Evolutionary conservation across 2,113 vertebrate species (phyloP), one percentile per base, ranked within the genome.

Genomic region (Petromus typicus): DNA sequence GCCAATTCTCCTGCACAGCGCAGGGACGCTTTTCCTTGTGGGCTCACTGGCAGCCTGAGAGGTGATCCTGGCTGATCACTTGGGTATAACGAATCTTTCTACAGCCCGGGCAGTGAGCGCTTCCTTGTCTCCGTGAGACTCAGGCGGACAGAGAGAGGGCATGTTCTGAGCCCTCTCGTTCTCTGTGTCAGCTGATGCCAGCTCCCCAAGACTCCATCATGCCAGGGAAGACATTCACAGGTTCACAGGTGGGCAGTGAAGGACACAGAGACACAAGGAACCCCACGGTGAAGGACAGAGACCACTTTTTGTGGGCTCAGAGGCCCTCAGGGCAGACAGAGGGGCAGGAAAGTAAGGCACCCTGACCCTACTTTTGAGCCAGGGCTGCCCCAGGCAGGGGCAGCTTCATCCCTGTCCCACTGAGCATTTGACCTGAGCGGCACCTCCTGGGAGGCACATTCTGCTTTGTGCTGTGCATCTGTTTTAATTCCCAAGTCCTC

Each of bases 401-500:
- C 64, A 51, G 89, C 75, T 23, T 45, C 25, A 9, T 37, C 63
- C 37, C 51, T 1, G 25, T 25, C 67, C 91, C 37, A 32, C 63
- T 48, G 18, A 45, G 43, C 0, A 11, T 5, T 14, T 0, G 9
- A 78, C 81, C 80, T 30, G 11, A 69, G 45, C 17, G 51, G 6
- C 3, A 48, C 75, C 76, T 78, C 37, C 30, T 25, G 71, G 30
- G 48, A 54, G 57, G 67, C 37, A 45, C 0, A 7, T 30, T 14
- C 0, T 0, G 23, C 17, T 66, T 92, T 92, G 93, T 76, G 86
- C 66, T 25, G 43, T 0, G 0, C 18, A 84, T 96, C 96, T 96
- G 95, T 98, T 96, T 94, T 64, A 45, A 23, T 86, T 91, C 89
- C 89, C 75, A 1, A 82, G 86, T 63, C 10, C 59, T 96, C 69